These are phyloP conservation scores for Astreopora myriophthalma DNA, from an alignment of 64 coral and sea anemone genomes.

Conservation along the genomic window DNA sequence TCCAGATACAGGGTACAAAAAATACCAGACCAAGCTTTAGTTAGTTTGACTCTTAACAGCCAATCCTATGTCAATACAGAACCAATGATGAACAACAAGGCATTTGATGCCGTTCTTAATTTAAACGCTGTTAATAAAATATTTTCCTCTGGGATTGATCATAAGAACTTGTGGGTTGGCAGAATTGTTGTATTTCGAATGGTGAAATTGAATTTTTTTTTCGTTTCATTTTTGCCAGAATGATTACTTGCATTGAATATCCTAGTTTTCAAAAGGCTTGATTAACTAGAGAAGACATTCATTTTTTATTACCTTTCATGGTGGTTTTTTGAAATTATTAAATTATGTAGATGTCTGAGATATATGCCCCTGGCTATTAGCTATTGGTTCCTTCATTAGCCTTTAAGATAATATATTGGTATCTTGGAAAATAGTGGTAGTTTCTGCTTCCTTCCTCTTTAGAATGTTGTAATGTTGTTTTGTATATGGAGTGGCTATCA, in stretches of 20 bases:
- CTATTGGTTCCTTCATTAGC: neutral
- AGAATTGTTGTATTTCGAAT: neutral
- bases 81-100: neutral
- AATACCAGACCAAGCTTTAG: too few species aligned
- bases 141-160: neutral
- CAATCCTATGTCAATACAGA: neutral
- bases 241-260: neutral
- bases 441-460: neutral
- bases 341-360: neutral
- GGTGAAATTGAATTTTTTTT: neutral
- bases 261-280: neutral
- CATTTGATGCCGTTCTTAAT: neutral
- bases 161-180: neutral
- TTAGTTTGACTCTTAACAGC: too few species aligned
- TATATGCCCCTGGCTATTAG: neutral
- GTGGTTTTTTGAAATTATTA: neutral
- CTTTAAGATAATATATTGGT: neutral
- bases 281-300: neutral
- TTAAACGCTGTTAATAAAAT: slow-evolving; percentile 1
- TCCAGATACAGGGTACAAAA: neutral
- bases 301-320: neutral
- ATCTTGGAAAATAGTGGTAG: neutral
- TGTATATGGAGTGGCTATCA: neutral
- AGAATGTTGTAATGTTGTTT: neutral
- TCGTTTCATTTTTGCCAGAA: neutral